Percentiles rank a stretch among this genome's conserved stretches.
Evolutionary conservation across 2,797 vertebrate genomes (phyloP).

Genomic region (Argya squamiceps): DNA sequence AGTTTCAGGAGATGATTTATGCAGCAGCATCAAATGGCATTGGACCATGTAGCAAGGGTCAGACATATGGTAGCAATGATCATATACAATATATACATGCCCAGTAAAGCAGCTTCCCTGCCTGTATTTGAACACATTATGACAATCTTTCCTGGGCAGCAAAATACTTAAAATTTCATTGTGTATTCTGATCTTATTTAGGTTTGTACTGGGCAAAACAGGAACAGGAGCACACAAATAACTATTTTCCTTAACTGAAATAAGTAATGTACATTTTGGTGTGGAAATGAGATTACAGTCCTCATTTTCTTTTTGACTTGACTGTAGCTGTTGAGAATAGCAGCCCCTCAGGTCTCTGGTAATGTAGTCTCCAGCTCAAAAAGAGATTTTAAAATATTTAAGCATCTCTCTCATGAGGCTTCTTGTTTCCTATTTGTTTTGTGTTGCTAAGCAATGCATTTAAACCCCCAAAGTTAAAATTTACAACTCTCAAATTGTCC

Average conservation of each 20-base stretch:
- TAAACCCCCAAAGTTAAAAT: conserved; percentile 66
- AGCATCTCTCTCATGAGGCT: conserved; percentile 55
- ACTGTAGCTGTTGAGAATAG: neutral
- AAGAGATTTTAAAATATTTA: conserved; percentile 68
- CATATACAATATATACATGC: neutral
- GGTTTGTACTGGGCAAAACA: rapidly evolving
- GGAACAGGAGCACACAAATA: neutral
- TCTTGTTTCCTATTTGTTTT: conserved; percentile 79
- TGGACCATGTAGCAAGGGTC: neutral
- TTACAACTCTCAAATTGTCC: conserved; percentile 60
- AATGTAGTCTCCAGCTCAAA: conserved; percentile 63
- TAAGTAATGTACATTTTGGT: neutral
- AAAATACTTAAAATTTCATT: neutral
- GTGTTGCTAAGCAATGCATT: conserved; percentile 75
- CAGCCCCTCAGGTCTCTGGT: conserved; percentile 49
- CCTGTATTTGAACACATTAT: neutral
- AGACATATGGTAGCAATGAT: conserved; percentile 29
- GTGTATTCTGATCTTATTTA: neutral
- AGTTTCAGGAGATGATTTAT: conserved; percentile 40
- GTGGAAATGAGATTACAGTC: neutral
- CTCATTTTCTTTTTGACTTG: neutral
- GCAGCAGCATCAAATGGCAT: conserved; percentile 7
- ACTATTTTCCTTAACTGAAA: neutral
- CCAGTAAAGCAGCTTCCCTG: neutral
- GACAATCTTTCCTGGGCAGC: neutral